These are phyloP conservation scores for Latrodectus elegans DNA, from an alignment of 2,888 invertebrate species.

Conservation along the genomic window DNA sequence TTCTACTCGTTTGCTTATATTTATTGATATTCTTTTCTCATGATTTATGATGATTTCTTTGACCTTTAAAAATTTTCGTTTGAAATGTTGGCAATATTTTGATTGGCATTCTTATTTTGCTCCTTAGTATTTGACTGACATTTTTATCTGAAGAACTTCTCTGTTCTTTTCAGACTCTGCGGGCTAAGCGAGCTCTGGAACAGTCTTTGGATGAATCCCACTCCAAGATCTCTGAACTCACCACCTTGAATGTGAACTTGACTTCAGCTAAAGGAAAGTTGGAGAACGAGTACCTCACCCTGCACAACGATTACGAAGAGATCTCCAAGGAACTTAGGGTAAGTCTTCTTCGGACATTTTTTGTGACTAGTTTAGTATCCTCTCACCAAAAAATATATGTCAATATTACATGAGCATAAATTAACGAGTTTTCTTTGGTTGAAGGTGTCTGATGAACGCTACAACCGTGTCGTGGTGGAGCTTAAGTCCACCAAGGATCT, in stretches of 20 bases:
- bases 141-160: too few species aligned
- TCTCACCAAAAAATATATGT: too few species aligned
- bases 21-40: too few species aligned
- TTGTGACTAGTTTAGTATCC: too few species aligned
- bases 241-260: constrained; percentile 95
- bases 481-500: constrained; percentile 94
- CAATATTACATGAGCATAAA: not conserved
- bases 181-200: constrained; percentile 92
- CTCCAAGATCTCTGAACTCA: constrained; percentile 94
- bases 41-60: too few species aligned
- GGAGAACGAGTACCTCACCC: constrained; percentile 91
- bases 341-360: constrained; percentile 33
- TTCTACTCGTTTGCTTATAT: too few species aligned
- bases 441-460: constrained; percentile 87
- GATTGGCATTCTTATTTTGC: too few species aligned
- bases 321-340: constrained; percentile 95
- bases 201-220: constrained; percentile 91
- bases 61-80: too few species aligned
- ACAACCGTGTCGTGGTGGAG: constrained; percentile 92
- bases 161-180: constrained; percentile 81
- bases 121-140: too few species aligned
- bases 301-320: constrained; percentile 98
- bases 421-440: not conserved
- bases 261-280: constrained; percentile 94
- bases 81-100: too few species aligned